These are phyloP conservation scores for Notodonta ziczac DNA, from an alignment of 2,888 invertebrate genomes.

Conservation along the genomic window DNA sequence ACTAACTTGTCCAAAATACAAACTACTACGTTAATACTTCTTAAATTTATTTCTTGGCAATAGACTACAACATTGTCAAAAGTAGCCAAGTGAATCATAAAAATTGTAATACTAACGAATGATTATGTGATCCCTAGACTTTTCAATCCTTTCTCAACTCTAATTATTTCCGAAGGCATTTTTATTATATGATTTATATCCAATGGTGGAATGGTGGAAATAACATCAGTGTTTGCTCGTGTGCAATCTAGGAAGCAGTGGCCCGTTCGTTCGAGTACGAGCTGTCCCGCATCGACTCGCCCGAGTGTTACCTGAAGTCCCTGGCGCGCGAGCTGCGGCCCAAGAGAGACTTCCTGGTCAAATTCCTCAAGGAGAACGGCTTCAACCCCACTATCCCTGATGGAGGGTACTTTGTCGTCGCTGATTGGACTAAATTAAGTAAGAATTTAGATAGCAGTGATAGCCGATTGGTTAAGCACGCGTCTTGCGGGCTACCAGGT, in stretches of 20 bases:
- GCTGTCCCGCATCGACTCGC: conserved; percentile 86
- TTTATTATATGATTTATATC: not conserved
- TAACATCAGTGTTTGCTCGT: too few species aligned
- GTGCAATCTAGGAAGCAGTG: conserved; percentile 90
- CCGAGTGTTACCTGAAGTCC: conserved; percentile 93
- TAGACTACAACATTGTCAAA: too few species aligned
- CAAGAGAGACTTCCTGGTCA: conserved; percentile 92
- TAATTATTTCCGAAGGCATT: too few species aligned
- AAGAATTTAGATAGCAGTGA: not conserved
- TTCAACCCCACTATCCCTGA: conserved; percentile 97
- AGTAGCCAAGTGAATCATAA: too few species aligned
- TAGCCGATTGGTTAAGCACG: too few species aligned
- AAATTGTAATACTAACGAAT: too few species aligned
- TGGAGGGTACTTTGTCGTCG: conserved; percentile 98
- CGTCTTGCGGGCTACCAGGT: too few species aligned
- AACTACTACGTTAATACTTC: not conserved
- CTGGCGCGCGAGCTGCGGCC: conserved; percentile 89
- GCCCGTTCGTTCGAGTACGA: conserved; percentile 96
- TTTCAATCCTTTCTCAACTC: too few species aligned
- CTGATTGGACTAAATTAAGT: conserved; percentile 94
- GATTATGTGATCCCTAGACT: too few species aligned
- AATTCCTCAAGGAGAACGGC: conserved; percentile 90
- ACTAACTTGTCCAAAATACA: not conserved
- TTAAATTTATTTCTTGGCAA: too few species aligned
- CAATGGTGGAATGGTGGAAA: too few species aligned